Conservation (phyloP, 1,140 invertebrate species). For the Carcinoscorpius rotundicauda region DNA sequence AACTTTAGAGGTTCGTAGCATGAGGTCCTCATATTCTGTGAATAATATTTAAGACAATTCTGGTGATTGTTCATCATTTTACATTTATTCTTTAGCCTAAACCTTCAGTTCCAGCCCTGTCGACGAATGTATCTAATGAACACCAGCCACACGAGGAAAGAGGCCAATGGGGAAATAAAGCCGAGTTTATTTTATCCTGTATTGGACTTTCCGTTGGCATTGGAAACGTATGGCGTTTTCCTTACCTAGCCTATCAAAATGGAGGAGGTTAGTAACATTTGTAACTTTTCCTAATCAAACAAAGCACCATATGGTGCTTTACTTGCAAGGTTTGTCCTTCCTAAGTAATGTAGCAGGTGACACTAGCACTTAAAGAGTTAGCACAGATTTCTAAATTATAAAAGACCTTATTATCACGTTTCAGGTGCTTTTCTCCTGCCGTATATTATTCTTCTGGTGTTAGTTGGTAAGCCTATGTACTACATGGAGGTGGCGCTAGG, state of each 20-base stretch:
- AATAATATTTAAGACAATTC: too few relatives aligned
- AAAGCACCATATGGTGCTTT: background rate
- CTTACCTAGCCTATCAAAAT: constrained; percentile 36
- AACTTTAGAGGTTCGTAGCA: too few relatives aligned
- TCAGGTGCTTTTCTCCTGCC: constrained; percentile 43
- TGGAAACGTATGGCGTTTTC: constrained; percentile 41
- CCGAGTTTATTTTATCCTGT: constrained; percentile 36
- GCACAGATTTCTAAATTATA: too few relatives aligned
- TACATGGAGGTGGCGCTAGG: constrained; percentile 39
- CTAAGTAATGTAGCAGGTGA: background rate
- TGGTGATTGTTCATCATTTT: too few relatives aligned
- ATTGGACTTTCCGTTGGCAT: constrained; percentile 39
- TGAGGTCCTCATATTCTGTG: too few relatives aligned
- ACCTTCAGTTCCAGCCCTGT: too few relatives aligned
- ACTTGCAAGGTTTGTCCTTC: background rate
- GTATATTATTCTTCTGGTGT: constrained; percentile 45
- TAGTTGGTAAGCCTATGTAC: constrained; percentile 42
- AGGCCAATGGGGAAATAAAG: constrained; percentile 28
- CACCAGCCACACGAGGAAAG: constrained; percentile 5
- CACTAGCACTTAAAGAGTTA: too few relatives aligned
- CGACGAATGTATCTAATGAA: too few relatives aligned
- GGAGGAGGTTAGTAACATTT: constrained; percentile 26
- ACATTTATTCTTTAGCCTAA: too few relatives aligned
- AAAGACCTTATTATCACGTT: too few relatives aligned
- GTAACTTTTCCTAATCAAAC: background rate